phyloP scores from a whole-genome alignment of 2,888 invertebrate genomes.

The Omphaloscelis lunosa region DNA sequence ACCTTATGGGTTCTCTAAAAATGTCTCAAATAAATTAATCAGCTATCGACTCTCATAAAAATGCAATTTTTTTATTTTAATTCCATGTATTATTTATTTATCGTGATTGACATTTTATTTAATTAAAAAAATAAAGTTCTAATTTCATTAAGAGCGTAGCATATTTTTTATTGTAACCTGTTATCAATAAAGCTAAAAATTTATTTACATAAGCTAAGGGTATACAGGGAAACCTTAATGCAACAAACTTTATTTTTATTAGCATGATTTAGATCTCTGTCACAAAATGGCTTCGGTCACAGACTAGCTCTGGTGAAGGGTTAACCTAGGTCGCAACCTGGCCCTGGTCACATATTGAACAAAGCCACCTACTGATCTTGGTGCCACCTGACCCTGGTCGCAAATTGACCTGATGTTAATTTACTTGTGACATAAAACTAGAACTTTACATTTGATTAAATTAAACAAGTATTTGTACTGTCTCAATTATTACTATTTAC shows the following conservation, averaged over 20 bases:
- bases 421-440: conserved; percentile 11
- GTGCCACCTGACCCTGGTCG: background rate
- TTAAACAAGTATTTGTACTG: conserved; percentile 41
- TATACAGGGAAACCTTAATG: conserved; percentile 43
- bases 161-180: conserved; percentile 2
- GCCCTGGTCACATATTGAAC: background rate
- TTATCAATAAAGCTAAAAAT: conserved; percentile 18
- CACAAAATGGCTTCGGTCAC: conserved; percentile 6
- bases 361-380: too few relatives aligned
- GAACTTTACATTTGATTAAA: conserved; percentile 23
- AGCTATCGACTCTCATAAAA: background rate
- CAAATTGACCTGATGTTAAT: background rate
- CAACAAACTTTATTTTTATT: conserved; percentile 8
- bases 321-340: background rate
- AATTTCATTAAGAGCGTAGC: background rate
- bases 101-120: background rate
- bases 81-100: background rate
- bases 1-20: background rate
- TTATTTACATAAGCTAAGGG: conserved; percentile 45
- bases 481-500: conserved; percentile 55
- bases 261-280: conserved; percentile 12
- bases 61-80: background rate
- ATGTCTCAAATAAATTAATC: background rate
- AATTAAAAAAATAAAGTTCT: conserved; percentile 13
- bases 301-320: background rate